A percentile compares a stretch with the other conserved stretches of the same genome.
These are phyloP conservation scores for Lycaena phlaeas DNA, from an alignment of 2,888 invertebrate species.

Conservation along the genomic window DNA sequence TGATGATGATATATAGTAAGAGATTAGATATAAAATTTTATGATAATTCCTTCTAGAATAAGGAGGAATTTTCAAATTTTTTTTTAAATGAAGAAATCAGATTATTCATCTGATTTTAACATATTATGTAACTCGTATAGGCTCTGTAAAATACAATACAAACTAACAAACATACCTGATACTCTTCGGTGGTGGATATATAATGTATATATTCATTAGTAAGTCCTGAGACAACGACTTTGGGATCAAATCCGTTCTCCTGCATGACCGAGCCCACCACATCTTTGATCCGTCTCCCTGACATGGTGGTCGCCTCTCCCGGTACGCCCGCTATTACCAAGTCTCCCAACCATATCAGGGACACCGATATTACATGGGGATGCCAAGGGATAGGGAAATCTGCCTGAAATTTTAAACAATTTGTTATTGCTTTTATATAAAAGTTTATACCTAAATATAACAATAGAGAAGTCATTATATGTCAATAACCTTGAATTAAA, in stretches of 20 bases:
- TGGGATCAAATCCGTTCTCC: slow-evolving; percentile 40
- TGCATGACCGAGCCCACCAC: slow-evolving; percentile 52
- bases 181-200: slow-evolving; percentile 86
- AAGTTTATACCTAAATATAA: too few species aligned
- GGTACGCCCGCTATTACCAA: slow-evolving; percentile 82
- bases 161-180: slow-evolving; percentile 68
- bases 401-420: slow-evolving; percentile 28
- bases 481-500: too few species aligned
- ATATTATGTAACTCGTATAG: too few species aligned
- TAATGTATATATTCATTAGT: slow-evolving; percentile 89
- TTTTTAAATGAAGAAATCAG: too few species aligned
- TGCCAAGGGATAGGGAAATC: slow-evolving; percentile 85
- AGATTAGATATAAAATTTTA: too few species aligned
- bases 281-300: slow-evolving; percentile 78
- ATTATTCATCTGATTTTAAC: too few species aligned
- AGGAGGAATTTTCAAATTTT: too few species aligned
- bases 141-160: not conserved
- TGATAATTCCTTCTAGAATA: too few species aligned
- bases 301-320: slow-evolving; percentile 91
- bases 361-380: slow-evolving; percentile 80
- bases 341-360: slow-evolving; percentile 80
- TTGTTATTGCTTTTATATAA: not conserved
- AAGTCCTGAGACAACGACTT: slow-evolving; percentile 82
- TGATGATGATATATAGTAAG: too few species aligned
- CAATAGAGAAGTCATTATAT: too few species aligned